phyloP scores from a whole-genome alignment of 2,797 vertebrate species.

The Lophotriccus pileatus region DNA sequence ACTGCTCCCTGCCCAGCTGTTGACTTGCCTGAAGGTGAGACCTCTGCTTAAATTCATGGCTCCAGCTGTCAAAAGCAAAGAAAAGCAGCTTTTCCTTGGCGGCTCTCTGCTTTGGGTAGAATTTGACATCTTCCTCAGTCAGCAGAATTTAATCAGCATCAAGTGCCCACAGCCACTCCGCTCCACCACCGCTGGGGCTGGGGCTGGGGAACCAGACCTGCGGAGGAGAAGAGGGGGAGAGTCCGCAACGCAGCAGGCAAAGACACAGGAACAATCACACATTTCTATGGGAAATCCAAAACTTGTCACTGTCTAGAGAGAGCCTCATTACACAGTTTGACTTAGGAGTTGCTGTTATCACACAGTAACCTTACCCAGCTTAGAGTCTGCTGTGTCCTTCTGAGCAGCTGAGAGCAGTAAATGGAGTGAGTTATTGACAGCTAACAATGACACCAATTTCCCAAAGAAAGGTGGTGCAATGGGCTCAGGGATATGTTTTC shows the following conservation, averaged over 20 bases:
- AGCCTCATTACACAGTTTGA: slow-evolving; percentile 19
- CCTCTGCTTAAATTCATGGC: slow-evolving; percentile 77
- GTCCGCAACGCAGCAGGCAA: neutral
- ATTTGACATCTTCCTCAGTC: slow-evolving; percentile 78
- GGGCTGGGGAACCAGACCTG: slow-evolving; percentile 31
- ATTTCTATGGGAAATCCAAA: slow-evolving; percentile 3
- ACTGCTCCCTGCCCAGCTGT: slow-evolving; percentile 68
- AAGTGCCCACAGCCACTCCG: slow-evolving; percentile 69
- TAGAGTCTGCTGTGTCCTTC: neutral
- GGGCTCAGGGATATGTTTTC: neutral
- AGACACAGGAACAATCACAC: neutral
- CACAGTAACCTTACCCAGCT: neutral
- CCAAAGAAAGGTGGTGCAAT: neutral
- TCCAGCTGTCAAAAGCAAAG: slow-evolving; percentile 78
- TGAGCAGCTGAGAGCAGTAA: slow-evolving; percentile 14
- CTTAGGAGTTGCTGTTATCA: slow-evolving; percentile 41
- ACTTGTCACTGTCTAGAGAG: neutral
- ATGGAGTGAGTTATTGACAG: slow-evolving; percentile 26
- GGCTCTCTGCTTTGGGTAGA: slow-evolving; percentile 77
- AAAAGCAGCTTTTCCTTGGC: slow-evolving; percentile 78
- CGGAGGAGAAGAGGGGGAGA: neutral
- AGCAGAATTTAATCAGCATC: slow-evolving; percentile 78
- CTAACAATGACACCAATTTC: neutral
- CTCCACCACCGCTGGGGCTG: slow-evolving; percentile 53
- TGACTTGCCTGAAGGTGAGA: slow-evolving; percentile 77